A percentile compares a stretch with the other conserved stretches of the same genome.
Evolutionary conservation across 2,888 invertebrate genomes (phyloP).

Genomic region (Hyalella azteca): DNA sequence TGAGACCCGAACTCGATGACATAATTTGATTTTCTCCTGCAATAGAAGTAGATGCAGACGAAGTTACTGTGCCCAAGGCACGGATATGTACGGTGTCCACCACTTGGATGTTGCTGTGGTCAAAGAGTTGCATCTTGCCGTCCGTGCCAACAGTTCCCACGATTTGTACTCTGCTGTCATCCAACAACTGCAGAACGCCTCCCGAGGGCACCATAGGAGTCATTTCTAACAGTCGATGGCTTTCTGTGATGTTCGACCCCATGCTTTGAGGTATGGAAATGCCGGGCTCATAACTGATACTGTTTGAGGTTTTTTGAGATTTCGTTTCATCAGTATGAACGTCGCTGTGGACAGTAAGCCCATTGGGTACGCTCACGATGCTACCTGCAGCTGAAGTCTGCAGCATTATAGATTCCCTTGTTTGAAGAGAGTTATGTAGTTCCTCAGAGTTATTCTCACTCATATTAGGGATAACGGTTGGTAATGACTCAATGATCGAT

Average conservation of each 20-base stretch:
- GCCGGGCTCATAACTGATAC: not conserved
- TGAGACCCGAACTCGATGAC: not conserved
- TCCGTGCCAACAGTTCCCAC: conserved; percentile 3
- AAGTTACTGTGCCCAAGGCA: no score
- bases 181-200: not conserved
- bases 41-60: not conserved
- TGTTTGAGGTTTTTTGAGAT: not conserved
- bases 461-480: not conserved
- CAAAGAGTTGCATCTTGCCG: conserved; percentile 14
- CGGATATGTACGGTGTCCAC: no score
- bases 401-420: not conserved
- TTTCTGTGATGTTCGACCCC: not conserved
- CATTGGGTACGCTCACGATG: not conserved
- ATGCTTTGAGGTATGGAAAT: not conserved
- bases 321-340: not conserved
- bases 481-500: not conserved
- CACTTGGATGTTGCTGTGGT: not conserved
- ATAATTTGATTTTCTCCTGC: not conserved
- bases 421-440: not conserved
- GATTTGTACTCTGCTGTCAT: not conserved
- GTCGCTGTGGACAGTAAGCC: not conserved
- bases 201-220: not conserved
- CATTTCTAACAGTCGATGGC: not conserved
- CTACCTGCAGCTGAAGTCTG: no score
- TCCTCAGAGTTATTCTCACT: not conserved